A percentile compares a stretch with the other conserved stretches of the same genome.
phyloP scores from a whole-genome alignment of 2,888 invertebrate genomes.

The Rhyacophila evoluta region DNA sequence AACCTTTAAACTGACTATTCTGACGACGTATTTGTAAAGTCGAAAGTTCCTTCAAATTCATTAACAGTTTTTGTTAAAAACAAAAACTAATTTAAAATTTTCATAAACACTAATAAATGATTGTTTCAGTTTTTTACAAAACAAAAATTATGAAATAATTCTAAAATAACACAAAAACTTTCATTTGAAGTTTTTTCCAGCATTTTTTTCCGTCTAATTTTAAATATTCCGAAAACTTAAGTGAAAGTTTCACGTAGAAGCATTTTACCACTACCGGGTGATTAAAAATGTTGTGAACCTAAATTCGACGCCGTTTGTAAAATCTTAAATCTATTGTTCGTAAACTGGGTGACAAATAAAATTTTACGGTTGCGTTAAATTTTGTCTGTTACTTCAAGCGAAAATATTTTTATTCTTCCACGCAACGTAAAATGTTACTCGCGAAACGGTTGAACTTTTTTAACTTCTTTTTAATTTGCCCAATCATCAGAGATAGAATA shows the following conservation, averaged over 20 bases:
- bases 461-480: background rate
- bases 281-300: background rate
- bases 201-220: background rate
- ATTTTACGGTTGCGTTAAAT: background rate
- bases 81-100: too few relatives aligned
- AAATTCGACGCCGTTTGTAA: background rate
- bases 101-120: too few relatives aligned
- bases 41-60: too few relatives aligned
- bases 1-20: too few relatives aligned
- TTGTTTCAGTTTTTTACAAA: too few relatives aligned
- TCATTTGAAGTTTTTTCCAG: too few relatives aligned
- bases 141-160: too few relatives aligned
- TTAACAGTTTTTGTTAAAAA: too few relatives aligned
- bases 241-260: background rate
- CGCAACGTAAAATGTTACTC: background rate
- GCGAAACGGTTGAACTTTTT: background rate
- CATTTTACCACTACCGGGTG: background rate
- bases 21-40: too few relatives aligned
- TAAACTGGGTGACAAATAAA: background rate
- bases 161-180: too few relatives aligned
- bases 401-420: background rate
- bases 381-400: background rate
- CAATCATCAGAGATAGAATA: background rate
- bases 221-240: background rate
- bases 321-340: conserved; percentile 5